Base-by-base conservation (phyloP, 2,797 vertebrate species). In the Enteromius trimaculatus region DNA sequence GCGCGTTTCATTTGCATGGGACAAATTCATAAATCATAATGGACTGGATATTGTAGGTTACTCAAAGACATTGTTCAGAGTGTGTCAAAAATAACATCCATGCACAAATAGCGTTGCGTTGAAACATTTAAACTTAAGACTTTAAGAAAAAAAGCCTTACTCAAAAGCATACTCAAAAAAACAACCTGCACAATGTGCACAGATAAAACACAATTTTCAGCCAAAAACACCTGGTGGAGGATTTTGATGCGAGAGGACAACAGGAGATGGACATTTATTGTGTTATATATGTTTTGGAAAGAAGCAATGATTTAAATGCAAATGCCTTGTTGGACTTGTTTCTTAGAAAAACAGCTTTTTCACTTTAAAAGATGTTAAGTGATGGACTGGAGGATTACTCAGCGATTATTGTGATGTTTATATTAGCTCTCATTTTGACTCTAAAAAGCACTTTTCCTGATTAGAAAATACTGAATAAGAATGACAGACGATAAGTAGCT, bases 11-110 rank as follows among this genome's bases (percentile, higher is more conserved):
- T 86, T 31, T 53, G 31, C 77, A 82, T 49, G 42, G 85, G 80
- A 83, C 81, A 82, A 37, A 85, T 71, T 76, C 2, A 39, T 39
- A 31, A 58, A 68, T 71, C 47, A 80, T 82, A 81, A 83, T 53
- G 80, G 66, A 64, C 29, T 84, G 60, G 29, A 55, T 19, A 84
- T 72, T 84, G 5, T 34, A 90, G 90, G 49, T 69, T 81, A 75
- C 60, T 70, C 55, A 29, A 60, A 62, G 53, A 55, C 74, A 17
- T 69, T 23, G n/a, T 60, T 72, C 42, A 70, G 11, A 78, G 64
- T 83, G 64, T 1, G 39, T 55, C 80, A 83, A 78, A 74, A 80
- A 84, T 29, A 64, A 62, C 44, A 71, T 55, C 4, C 37, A 31
- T 14, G 49, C 2, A 34, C 26, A 76, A 23, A 39, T 23, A 14